Evolutionary conservation across 2,113 vertebrate genomes (phyloP).

Genomic region (Chionis minor): DNA sequence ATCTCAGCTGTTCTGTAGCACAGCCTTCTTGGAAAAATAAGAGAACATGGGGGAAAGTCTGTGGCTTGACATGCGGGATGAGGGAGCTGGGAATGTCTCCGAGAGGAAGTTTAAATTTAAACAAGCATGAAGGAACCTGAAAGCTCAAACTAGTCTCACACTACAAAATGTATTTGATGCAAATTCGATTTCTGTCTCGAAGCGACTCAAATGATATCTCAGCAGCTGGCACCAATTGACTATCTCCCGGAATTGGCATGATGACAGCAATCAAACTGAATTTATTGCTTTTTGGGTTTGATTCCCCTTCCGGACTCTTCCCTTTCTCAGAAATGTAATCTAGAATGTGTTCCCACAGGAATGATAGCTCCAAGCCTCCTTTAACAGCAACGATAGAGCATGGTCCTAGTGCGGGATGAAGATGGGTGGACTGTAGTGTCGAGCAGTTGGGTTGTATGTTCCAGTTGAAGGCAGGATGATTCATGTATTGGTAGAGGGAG

Average conservation of each 20-base stretch:
- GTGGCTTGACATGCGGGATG: background rate
- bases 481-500: background rate
- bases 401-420: background rate
- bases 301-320: slow-evolving; percentile 51
- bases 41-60: background rate
- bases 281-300: slow-evolving; percentile 58
- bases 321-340: slow-evolving; percentile 60
- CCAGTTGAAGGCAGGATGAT: background rate
- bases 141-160: background rate
- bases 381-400: background rate
- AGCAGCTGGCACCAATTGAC: slow-evolving; percentile 62
- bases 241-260: slow-evolving; percentile 47
- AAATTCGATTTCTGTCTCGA: slow-evolving; percentile 48
- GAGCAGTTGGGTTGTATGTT: background rate
- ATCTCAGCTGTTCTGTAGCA: background rate
- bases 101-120: background rate
- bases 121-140: background rate
- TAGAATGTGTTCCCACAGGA: slow-evolving; percentile 32
- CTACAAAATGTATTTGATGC: slow-evolving; percentile 41
- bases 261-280: slow-evolving; percentile 64
- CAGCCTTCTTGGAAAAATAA: background rate
- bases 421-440: background rate
- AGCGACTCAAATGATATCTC: slow-evolving; percentile 15
- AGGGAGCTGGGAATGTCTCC: background rate
- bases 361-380: background rate